phyloP scores from a whole-genome alignment of 2,888 invertebrate genomes.

The Myathropa florea region DNA sequence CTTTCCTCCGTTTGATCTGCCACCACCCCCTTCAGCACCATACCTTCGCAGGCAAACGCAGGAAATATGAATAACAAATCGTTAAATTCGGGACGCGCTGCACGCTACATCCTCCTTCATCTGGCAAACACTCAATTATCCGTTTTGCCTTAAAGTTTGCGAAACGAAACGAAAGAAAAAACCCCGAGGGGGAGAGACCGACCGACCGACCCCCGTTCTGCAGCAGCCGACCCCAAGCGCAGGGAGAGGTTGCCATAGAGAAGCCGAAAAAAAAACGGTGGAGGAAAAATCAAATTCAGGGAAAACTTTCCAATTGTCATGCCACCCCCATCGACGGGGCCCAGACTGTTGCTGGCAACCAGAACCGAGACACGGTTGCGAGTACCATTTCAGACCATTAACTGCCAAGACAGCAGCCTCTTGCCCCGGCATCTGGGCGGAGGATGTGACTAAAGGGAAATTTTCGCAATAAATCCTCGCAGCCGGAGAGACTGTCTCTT shows the following conservation, averaged over 20 bases:
- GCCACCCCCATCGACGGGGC: constrained; percentile 26
- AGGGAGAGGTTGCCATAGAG: constrained; percentile 24
- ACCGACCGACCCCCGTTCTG: not conserved
- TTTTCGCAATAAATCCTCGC: constrained; percentile 66
- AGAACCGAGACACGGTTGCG: not conserved
- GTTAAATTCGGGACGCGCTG: constrained; percentile 66
- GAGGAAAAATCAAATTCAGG: not conserved
- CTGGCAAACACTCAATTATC: constrained; percentile 68
- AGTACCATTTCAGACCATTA: constrained; percentile 57
- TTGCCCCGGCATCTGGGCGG: not conserved
- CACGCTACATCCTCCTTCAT: constrained; percentile 56
- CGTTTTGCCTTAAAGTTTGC: constrained; percentile 13
- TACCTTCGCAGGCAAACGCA: not conserved
- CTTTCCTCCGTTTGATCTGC: not conserved
- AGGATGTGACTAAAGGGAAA: constrained; percentile 24
- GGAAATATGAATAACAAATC: constrained; percentile 70
- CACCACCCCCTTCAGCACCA: not conserved
- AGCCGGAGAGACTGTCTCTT: constrained; percentile 33
- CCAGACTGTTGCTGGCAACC: not conserved
- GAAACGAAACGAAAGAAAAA: not conserved
- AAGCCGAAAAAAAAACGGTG: constrained; percentile 9
- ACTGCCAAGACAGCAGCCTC: constrained; percentile 49
- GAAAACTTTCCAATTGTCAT: constrained; percentile 49
- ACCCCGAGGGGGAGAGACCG: not conserved
- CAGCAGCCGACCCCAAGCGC: not conserved